These are phyloP conservation scores for Hyla sarda DNA, from an alignment of 2,113 vertebrate genomes.

Conservation along the genomic window DNA sequence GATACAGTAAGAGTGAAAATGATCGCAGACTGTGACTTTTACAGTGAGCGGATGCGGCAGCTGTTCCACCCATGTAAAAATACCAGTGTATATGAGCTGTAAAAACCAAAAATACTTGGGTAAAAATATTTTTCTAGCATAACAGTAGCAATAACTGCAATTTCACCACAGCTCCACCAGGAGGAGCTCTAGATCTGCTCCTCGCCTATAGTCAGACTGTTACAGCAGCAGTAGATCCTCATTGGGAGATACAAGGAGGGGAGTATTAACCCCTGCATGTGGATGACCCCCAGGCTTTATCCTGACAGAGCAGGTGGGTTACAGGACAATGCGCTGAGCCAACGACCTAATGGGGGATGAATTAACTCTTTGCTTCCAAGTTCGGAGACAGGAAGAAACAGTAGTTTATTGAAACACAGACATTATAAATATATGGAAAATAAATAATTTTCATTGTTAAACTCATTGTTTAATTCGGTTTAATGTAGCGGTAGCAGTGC, in stretches of 20 bases:
- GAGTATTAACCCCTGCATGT: background rate
- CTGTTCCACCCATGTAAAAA: background rate
- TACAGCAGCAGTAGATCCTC: constrained; percentile 13
- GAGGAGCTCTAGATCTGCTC: constrained; percentile 21
- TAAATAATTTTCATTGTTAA: background rate
- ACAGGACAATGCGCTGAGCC: background rate
- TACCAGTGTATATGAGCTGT: background rate
- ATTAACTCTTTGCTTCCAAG: background rate
- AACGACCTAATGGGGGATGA: background rate
- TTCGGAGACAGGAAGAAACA: background rate
- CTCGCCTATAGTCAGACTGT: background rate
- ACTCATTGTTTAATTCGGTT: background rate
- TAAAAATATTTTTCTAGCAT: background rate
- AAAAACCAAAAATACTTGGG: background rate
- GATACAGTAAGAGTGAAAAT: background rate
- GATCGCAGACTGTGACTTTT: background rate
- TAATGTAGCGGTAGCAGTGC: background rate
- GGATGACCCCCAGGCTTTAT: constrained; percentile 3
- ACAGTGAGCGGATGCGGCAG: background rate
- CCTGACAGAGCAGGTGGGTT: constrained; percentile 4
- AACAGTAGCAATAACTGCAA: background rate
- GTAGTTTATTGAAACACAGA: background rate
- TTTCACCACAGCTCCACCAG: background rate
- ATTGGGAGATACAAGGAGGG: constrained; percentile 26
- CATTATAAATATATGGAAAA: background rate